A percentile compares a stretch with the other conserved stretches of the same genome.
Conservation (phyloP, 2,797 vertebrate species). For the Spinibarbus caldwelli region DNA sequence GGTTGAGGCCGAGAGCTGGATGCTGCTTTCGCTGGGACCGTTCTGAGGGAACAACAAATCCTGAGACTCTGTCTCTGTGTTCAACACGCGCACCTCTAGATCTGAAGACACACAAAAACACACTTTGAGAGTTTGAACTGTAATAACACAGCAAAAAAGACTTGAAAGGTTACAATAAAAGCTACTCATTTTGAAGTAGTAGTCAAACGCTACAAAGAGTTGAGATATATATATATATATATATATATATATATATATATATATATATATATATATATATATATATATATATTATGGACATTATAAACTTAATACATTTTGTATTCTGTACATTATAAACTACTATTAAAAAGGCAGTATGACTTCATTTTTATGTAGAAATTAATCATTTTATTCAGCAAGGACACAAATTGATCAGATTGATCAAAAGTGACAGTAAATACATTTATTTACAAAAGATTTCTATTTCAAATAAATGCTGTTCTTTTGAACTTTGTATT, state of each 20-base stretch:
- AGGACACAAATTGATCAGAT: neutral
- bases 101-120: slow-evolving; percentile 72
- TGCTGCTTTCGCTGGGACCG: slow-evolving; percentile 85
- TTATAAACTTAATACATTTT: neutral
- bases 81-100: slow-evolving; percentile 90
- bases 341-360: neutral
- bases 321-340: neutral
- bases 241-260: too few relatives aligned
- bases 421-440: too few relatives aligned
- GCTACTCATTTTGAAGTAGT: neutral
- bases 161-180: neutral
- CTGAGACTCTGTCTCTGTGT: slow-evolving; percentile 90
- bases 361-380: neutral
- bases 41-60: slow-evolving; percentile 91
- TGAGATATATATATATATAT: too few relatives aligned
- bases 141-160: neutral
- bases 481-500: neutral
- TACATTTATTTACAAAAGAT: neutral
- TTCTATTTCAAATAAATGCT: neutral
- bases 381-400: neutral
- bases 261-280: too few relatives aligned
- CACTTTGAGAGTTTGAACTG: slow-evolving; percentile 8
- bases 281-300: too few relatives aligned
- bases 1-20: slow-evolving; percentile 91
- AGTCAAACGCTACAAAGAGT: neutral